Evolutionary conservation across 2,888 invertebrate genomes (phyloP).

Genomic region (Atrina japonica): DNA sequence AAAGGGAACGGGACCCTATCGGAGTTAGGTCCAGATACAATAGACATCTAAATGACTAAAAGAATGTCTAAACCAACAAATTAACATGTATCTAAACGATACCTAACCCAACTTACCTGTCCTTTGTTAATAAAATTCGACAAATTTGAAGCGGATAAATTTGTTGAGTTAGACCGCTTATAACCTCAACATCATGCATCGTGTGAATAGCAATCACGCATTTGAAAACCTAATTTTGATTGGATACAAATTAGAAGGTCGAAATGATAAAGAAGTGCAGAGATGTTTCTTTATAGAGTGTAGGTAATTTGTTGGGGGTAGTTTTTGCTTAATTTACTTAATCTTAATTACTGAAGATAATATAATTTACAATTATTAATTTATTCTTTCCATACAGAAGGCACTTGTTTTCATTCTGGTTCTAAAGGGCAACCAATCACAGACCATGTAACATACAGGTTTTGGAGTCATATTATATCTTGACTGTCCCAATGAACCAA

Average conservation of each 20-base stretch:
- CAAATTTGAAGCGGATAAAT: slow-evolving; percentile 74
- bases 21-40: slow-evolving; percentile 46
- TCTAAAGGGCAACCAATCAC: too few relatives aligned
- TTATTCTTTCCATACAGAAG: too few relatives aligned
- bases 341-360: too few relatives aligned
- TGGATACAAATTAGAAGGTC: slow-evolving; percentile 40
- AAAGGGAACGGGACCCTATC: slow-evolving; percentile 57
- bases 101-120: slow-evolving; percentile 58
- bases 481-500: too few relatives aligned
- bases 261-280: too few relatives aligned
- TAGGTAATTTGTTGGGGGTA: too few relatives aligned
- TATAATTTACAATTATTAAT: too few relatives aligned
- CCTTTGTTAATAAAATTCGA: slow-evolving; percentile 61
- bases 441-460: too few relatives aligned
- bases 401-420: too few relatives aligned
- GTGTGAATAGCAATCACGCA: slow-evolving; percentile 57
- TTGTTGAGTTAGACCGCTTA: slow-evolving; percentile 77
- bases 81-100: slow-evolving; percentile 36
- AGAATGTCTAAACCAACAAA: slow-evolving; percentile 32
- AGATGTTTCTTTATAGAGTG: too few relatives aligned
- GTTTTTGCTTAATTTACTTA: too few relatives aligned
- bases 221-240: slow-evolving; percentile 55
- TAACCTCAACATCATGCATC: slow-evolving; percentile 79
- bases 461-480: too few relatives aligned
- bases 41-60: slow-evolving; percentile 41